Evolutionary conservation across 2,797 vertebrate species (phyloP), one percentile per base, ranked within the genome.

Genomic region (Oryzias dopingdopingensis): DNA sequence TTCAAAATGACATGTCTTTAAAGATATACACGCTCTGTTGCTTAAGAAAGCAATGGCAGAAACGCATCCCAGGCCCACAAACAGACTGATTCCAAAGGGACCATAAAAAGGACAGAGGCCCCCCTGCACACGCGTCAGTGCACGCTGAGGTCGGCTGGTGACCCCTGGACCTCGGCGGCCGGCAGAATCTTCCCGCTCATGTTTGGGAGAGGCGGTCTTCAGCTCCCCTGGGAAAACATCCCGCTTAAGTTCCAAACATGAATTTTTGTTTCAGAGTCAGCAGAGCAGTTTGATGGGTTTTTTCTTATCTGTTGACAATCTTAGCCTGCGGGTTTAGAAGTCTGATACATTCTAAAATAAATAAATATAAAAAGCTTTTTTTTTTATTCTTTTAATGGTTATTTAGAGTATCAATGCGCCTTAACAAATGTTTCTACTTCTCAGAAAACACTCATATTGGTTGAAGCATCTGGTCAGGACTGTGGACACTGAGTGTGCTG

Each of bases 111-210:
- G 72, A 64, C 74, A 5, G 69, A 17, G 67, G 82, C 82, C 86
- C 80, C 86, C 72, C 67, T 65, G 76, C 84, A 78, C 88, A 81
- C 84, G 86, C 68, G 17, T 68, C 73, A 53, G 68, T 72, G 77
- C 75, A 83, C 47, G 15, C 75, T 1, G 37, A 52, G 82, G 82
- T 88, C 74, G 66, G 40, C 24, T 24, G 14, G 44, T 67, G 78
- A 83, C 77, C 75, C 72, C 41, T 26, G 43, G 44, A 59, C 20
- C 4, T 58, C 52, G 65, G 71, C 61, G 24, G 56, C 53, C 66
- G 56, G 17, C 49, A 43, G 62, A 15, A 56, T 69, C 43, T 43
- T 60, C 69, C 59, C 57, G 1, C 61, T 24, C 26, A 13, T 54
- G 50, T 29, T 42, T 20, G 43, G 56, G 3, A 10, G 12, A 12